phyloP scores from a whole-genome alignment of 2,888 invertebrate species.

The Sthenelais limicola region DNA sequence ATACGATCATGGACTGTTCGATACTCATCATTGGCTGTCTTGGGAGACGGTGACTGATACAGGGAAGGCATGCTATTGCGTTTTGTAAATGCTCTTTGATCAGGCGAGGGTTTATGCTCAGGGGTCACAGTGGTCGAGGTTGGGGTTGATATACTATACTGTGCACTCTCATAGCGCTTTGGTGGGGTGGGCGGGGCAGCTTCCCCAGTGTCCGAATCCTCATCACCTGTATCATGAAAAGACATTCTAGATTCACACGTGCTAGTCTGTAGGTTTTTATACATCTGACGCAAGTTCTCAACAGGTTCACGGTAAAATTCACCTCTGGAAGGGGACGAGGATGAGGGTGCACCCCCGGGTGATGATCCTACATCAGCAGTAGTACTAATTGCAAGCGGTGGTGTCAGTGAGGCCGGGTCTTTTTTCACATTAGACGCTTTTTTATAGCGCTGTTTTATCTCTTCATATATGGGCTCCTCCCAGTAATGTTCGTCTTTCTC shows the following conservation, averaged over 20 bases:
- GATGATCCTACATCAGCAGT: neutral
- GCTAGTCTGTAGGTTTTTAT: neutral
- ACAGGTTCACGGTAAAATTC: slow-evolving; percentile 5
- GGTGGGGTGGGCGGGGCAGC: no score
- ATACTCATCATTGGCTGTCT: slow-evolving; percentile 1
- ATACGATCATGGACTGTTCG: slow-evolving; percentile 16
- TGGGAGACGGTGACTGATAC: neutral
- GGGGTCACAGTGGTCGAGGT: no score
- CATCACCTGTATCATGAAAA: slow-evolving; percentile 11
- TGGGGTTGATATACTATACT: no score
- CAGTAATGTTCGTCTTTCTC: slow-evolving; percentile 68
- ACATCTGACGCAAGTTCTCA: slow-evolving; percentile 36
- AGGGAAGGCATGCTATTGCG: neutral
- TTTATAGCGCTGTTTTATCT: slow-evolving; percentile 52
- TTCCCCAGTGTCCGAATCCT: neutral
- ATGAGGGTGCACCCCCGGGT: neutral
- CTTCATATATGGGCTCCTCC: slow-evolving; percentile 69
- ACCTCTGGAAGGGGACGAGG: neutral
- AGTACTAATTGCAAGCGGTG: neutral
- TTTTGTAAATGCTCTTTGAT: no score
- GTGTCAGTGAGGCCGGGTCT: neutral
- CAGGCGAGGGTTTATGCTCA: no score
- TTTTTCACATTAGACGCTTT: neutral
- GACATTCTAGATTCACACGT: slow-evolving; percentile 6
- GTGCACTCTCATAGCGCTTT: no score